phyloP scores from a whole-genome alignment of 2,113 vertebrate species.

The Myodes glareolus region DNA sequence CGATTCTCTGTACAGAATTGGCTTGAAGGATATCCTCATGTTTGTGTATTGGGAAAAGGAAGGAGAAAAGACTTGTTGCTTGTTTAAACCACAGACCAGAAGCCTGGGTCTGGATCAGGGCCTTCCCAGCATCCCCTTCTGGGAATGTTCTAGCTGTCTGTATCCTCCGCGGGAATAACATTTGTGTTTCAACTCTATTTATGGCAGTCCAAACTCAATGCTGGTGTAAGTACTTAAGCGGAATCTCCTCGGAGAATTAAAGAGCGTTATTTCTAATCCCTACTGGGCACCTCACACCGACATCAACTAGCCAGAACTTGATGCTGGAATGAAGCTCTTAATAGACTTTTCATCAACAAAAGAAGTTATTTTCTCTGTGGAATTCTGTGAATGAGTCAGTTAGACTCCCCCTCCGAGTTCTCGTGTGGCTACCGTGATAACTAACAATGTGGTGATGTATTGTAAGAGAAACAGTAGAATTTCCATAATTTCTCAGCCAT shows the following conservation, averaged over 20 bases:
- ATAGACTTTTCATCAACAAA: constrained; percentile 46
- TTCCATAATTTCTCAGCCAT: constrained; percentile 44
- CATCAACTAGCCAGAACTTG: constrained; percentile 22
- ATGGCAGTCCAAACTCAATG: background rate
- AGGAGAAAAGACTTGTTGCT: background rate
- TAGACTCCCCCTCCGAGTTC: constrained; percentile 1
- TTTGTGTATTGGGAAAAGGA: background rate
- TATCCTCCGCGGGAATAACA: background rate
- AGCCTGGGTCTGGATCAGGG: background rate
- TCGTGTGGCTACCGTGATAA: constrained; percentile 4
- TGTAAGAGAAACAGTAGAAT: constrained; percentile 27
- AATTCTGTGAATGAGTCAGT: constrained; percentile 29
- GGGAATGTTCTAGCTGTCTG: background rate
- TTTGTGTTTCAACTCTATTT: background rate
- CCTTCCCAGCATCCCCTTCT: background rate
- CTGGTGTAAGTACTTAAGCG: background rate
- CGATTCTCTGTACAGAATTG: no score
- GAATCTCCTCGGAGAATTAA: constrained; percentile 50
- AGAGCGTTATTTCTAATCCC: constrained; percentile 49
- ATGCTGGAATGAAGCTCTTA: constrained; percentile 43
- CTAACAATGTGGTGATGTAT: background rate
- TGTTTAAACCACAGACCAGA: background rate
- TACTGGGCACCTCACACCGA: background rate
- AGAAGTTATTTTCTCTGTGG: constrained; percentile 37
- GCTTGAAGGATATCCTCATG: background rate